Conservation (phyloP, 2,113 vertebrate species). For the Chlorodrepanis virens region DNA sequence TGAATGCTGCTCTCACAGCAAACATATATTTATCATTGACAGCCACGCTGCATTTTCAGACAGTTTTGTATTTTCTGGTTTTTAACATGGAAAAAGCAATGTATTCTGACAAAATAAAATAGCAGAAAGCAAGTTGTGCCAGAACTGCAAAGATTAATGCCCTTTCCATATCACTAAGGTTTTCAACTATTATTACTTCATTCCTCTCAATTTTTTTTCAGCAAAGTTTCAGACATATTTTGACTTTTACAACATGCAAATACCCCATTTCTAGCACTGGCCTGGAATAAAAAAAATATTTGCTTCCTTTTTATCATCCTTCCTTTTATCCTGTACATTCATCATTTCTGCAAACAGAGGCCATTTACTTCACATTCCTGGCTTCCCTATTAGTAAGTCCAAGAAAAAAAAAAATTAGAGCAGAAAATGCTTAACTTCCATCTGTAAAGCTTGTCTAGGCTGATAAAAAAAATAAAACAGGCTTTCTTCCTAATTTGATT, state of each 20-base stretch:
- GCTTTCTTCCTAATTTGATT: conserved; percentile 18
- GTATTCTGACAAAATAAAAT: background rate
- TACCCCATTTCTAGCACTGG: background rate
- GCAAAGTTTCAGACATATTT: conserved; percentile 9
- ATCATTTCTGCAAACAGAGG: background rate
- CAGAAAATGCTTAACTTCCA: background rate
- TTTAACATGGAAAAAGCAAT: background rate
- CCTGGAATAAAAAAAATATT: background rate
- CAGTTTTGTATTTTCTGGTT: background rate
- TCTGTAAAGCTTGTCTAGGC: background rate
- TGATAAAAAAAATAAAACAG: background rate
- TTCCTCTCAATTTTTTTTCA: background rate
- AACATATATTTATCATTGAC: background rate
- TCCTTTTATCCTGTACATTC: background rate
- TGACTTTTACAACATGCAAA: background rate
- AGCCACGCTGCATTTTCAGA: background rate
- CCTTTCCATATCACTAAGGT: background rate
- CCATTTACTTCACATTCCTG: background rate
- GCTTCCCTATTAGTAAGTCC: background rate
- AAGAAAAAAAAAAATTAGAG: background rate
- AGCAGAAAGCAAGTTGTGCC: background rate
- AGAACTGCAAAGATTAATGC: conserved; percentile 8
- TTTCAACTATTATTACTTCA: background rate
- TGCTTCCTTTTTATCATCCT: background rate
- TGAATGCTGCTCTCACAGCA: background rate